Conservation (phyloP, 2,888 invertebrate species). For the Teleiodes luculella region DNA sequence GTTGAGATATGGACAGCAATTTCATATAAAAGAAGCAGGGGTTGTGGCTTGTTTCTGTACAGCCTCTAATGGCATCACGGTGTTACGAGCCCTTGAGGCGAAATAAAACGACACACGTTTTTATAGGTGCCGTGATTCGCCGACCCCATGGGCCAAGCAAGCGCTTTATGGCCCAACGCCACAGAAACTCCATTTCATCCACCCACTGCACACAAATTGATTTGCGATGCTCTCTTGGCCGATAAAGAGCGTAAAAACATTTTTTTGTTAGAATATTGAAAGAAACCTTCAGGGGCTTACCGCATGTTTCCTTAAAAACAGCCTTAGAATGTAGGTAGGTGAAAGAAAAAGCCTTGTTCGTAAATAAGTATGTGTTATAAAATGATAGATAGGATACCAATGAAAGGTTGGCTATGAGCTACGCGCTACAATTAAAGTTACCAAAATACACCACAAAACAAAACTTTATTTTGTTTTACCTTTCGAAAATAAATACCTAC, state of each 20-base stretch:
- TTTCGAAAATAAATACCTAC: no score
- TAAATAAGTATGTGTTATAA: background rate
- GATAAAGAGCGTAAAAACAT: constrained; percentile 15
- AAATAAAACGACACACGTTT: constrained; percentile 46
- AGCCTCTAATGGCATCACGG: constrained; percentile 33
- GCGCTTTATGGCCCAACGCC: constrained; percentile 32
- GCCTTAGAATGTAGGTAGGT: background rate
- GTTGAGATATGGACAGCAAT: no score
- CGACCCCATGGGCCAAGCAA: constrained; percentile 31
- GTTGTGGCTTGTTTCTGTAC: background rate
- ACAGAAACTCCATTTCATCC: constrained; percentile 23
- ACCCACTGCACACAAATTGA: constrained; percentile 35
- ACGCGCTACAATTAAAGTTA: background rate
- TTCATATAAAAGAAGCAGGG: no score
- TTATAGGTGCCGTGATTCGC: constrained; percentile 36
- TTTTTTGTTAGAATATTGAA: constrained; percentile 20
- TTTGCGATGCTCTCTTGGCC: constrained; percentile 25
- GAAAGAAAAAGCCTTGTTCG: background rate
- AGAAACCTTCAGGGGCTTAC: background rate
- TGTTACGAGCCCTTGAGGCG: constrained; percentile 35
- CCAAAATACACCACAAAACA: no score
- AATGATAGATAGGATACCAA: no score
- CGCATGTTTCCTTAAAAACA: background rate
- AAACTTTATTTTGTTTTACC: no score
- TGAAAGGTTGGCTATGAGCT: background rate